Evolutionary conservation across 2,113 vertebrate species (phyloP), one percentile per base, ranked within the genome.

Genomic region (Catagonus wagneri): DNA sequence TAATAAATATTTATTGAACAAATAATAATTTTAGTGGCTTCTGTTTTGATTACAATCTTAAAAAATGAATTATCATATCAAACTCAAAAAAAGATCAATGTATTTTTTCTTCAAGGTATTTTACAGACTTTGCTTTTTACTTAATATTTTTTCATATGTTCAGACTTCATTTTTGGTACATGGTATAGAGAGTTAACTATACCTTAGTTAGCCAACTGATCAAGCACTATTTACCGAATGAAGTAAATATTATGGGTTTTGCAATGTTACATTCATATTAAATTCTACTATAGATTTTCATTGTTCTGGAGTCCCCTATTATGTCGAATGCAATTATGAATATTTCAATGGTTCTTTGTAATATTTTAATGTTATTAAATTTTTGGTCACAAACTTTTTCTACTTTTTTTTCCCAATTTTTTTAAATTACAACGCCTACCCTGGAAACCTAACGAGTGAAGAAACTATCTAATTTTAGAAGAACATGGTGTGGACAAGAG

Each of bases 391-490:
- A 29, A 79, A 66, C 8, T 25, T 72, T 72, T 89, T 66, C 39
- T 56, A 76, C 65, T 63, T 63, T 17, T 92, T 19, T 75, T n/a
- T 25, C 16, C 11, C 75, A 65, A 39, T 32, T 39, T 63, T 71
- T 50, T 83, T 66, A 85, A 44, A 44, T 56, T n/a, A 84, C 61
- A 76, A 56, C 76, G n/a, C 14, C 81, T 76, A 85, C 27, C 2
- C 19, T 85, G 50, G 71, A 93, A 76, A 83, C 9, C 89, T 61
- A 52, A 69, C 71, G 85, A 39, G 13, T 3, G 23, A 84, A 75
- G 39, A 85, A 93, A 93, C 6, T 32, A 72, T 39, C 10, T 54
- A 85, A 93, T 39, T 85, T 84, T 66, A 93, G 32, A 66, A 75
- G 56, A 84, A 92, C 32, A 61, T 2, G 44, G n/a, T n/a, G 39